Conservation (phyloP, 2,113 vertebrate species). For the Varanus komodoensis region DNA sequence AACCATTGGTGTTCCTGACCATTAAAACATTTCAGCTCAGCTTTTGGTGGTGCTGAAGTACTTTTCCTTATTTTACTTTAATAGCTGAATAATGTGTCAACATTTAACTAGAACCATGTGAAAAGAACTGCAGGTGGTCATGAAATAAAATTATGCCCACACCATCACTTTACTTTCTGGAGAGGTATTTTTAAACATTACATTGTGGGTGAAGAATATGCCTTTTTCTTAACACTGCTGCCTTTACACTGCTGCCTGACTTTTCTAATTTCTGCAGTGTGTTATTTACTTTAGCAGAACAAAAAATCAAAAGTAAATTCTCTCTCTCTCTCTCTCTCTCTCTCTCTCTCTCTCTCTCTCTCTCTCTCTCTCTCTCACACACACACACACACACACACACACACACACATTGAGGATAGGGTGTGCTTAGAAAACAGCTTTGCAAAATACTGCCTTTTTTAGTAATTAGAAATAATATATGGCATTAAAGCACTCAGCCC, state of each 20-base stretch:
- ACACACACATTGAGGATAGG: not conserved
- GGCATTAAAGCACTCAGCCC: not conserved
- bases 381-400: no score
- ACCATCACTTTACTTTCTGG: not conserved
- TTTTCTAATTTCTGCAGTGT: not conserved
- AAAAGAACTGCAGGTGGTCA: not conserved
- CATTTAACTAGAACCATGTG: not conserved
- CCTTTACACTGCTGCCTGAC: constrained; percentile 8
- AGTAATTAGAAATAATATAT: constrained; percentile 20
- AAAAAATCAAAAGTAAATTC: constrained; percentile 19
- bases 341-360: not conserved
- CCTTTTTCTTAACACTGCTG: no score
- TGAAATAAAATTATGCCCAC: not conserved
- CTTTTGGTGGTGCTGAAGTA: not conserved
- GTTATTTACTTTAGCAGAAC: not conserved
- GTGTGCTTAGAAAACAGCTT: not conserved
- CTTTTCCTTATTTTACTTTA: constrained; percentile 1
- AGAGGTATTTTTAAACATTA: constrained; percentile 12
- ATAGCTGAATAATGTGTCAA: not conserved
- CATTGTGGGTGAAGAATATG: not conserved
- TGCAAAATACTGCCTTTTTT: not conserved
- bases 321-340: not conserved
- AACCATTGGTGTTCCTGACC: not conserved
- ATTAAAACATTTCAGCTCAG: not conserved
- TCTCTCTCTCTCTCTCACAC: no score